Conservation (phyloP, 2,113 vertebrate genomes). For the Cranoglanis bouderius region DNA sequence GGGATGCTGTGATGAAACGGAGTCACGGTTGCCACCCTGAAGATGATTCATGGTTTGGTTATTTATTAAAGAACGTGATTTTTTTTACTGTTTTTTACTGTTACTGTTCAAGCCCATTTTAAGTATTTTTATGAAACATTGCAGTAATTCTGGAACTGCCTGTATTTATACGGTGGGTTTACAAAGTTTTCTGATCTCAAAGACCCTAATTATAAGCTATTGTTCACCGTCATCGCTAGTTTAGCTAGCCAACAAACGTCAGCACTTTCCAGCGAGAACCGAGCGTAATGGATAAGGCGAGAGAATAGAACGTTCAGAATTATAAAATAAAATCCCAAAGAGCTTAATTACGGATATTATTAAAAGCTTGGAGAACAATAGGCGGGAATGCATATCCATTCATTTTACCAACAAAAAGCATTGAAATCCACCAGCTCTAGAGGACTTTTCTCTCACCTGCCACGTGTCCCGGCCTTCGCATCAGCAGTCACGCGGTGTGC, state of each 20-base stretch:
- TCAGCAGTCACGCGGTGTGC: slow-evolving; percentile 8
- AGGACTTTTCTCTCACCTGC: neutral
- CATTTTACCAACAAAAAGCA: neutral
- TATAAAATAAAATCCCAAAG: slow-evolving; percentile 1
- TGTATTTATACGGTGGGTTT: neutral
- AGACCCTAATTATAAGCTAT: slow-evolving; percentile 3
- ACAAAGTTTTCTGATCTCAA: slow-evolving; percentile 3
- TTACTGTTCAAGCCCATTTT: neutral
- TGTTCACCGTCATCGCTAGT: neutral
- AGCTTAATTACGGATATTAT: neutral
- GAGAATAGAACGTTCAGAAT: neutral
- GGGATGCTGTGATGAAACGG: too few species aligned
- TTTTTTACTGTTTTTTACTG: too few species aligned
- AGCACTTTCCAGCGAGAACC: neutral
- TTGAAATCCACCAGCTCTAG: neutral
- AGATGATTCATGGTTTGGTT: too few species aligned
- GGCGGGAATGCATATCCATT: neutral
- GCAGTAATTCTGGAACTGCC: neutral
- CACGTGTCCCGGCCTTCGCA: neutral
- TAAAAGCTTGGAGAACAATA: slow-evolving; percentile 8
- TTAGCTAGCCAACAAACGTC: slow-evolving; percentile 6
- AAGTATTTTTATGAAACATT: neutral
- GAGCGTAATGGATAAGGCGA: neutral
- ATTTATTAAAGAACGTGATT: neutral
- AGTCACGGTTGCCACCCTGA: too few species aligned